A percentile compares a stretch with the other conserved stretches of the same genome.
Evolutionary conservation across 1,140 invertebrate genomes (phyloP).

Genomic region (Phymastichus coffea): DNA sequence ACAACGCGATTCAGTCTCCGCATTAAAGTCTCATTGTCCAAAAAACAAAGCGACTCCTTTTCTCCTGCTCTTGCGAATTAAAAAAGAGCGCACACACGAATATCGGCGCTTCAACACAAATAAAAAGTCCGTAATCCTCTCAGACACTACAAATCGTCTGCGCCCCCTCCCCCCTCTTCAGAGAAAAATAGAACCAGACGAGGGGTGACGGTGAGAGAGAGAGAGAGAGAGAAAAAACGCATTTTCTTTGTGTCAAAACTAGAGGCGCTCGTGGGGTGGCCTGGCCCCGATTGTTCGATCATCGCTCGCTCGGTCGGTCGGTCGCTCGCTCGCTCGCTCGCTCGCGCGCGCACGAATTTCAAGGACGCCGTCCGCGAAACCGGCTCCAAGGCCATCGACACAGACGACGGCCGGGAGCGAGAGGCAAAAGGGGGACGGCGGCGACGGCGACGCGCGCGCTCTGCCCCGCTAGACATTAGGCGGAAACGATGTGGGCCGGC

Average conservation of each 20-base stretch:
- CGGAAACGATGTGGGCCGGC: too few species aligned
- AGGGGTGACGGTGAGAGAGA: background rate
- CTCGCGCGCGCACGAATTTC: slow-evolving; percentile 55
- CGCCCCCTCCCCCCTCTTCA: background rate
- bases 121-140: too few species aligned
- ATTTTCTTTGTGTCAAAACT: background rate
- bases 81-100: too few species aligned
- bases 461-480: slow-evolving; percentile 1
- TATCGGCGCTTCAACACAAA: too few species aligned
- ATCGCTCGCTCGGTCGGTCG: slow-evolving; percentile 24
- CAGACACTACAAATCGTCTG: too few species aligned
- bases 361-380: slow-evolving; percentile 53
- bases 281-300: slow-evolving; percentile 37
- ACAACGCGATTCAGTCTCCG: too few species aligned
- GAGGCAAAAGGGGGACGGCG: background rate
- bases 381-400: slow-evolving; percentile 46
- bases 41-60: too few species aligned
- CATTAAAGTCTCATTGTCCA: too few species aligned
- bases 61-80: too few species aligned
- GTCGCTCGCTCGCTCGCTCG: slow-evolving; percentile 46
- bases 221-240: background rate
- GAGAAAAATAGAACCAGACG: background rate
- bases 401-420: too few species aligned
- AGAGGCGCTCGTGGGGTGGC: background rate
- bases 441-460: background rate